Conservation (phyloP, 2,888 invertebrate species). For the Orthosia incerta region DNA sequence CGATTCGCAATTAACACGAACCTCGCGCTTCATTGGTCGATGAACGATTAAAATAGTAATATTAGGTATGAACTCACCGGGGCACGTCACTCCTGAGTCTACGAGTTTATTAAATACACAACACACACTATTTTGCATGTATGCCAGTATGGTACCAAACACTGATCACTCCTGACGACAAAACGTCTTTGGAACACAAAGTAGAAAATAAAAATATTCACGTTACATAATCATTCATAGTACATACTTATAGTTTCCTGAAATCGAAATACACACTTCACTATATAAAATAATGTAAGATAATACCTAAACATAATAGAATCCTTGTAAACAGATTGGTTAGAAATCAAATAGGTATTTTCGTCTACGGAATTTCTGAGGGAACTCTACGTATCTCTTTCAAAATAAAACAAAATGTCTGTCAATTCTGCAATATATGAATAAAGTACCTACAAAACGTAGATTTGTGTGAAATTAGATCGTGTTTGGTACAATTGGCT, state of each 20-base stretch:
- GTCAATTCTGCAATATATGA: background rate
- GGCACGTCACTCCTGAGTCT: background rate
- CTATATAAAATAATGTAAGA: conserved; percentile 2
- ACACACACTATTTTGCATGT: background rate
- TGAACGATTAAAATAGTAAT: conserved; percentile 4
- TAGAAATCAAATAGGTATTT: too few species aligned
- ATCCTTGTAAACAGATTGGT: too few species aligned
- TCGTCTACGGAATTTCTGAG: background rate
- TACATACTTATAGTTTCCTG: background rate
- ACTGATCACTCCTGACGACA: background rate
- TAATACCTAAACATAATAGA: background rate
- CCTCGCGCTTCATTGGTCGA: background rate
- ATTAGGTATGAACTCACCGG: conserved; percentile 37
- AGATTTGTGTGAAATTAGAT: background rate
- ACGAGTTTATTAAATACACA: background rate
- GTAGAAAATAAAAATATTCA: background rate
- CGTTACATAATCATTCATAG: background rate
- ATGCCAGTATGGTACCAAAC: background rate
- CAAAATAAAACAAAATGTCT: background rate
- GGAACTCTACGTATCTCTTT: background rate
- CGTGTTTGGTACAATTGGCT: background rate
- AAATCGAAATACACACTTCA: conserved; percentile 3
- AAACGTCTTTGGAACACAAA: background rate
- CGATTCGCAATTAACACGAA: conserved; percentile 11
- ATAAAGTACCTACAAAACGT: background rate